Evolutionary conservation across 1,140 invertebrate genomes (phyloP), one percentile per base, ranked within the genome.

Genomic region (Cheumatopsyche charites): DNA sequence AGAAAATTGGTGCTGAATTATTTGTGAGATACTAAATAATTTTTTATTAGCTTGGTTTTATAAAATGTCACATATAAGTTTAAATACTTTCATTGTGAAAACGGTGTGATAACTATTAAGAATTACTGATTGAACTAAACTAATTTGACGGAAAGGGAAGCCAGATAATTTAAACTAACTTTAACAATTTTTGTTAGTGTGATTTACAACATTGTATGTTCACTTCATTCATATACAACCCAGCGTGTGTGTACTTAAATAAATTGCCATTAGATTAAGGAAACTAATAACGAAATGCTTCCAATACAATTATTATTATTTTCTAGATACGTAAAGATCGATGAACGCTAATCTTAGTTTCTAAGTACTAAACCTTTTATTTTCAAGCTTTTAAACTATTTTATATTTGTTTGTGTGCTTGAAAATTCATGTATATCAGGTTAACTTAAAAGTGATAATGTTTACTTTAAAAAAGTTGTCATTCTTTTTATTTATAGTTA

Each of bases 271-370:
- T 75, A 75, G 74, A 26, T 58, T 68, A 73, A 75, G 69, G 58
- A 36, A 73, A 72, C 58, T 68, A 75, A 75, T 75, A 75, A 73
- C 42, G 70, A 75, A 75, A 75, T 75, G 74, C 74, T 75, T 75
- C 74, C 74, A 75, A 75, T 75, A 73, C 67, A 58, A 58, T 58
- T 63, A 71, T n/a, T n/a, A n/a, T 47, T 68, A 68, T 68, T 55
- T 66, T 11, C 19, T 55, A 55, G 49, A 15, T 68, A 45, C 55
- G 42, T 58, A 21, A 66, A 55, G 36, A 41, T 41, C 45, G 63
- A 68, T 42, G 66, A 68, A 9, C 13, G 66, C 66, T 68, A 68
- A 68, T 68, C 66, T 42, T 68, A 68, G 26, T 11, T 21, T 11
- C 6, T 68, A 68, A 68, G 66, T 68, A 55, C 66, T 68, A 68